Base-by-base conservation (phyloP, 2,888 invertebrate species). In the Lasioglossum morio region DNA sequence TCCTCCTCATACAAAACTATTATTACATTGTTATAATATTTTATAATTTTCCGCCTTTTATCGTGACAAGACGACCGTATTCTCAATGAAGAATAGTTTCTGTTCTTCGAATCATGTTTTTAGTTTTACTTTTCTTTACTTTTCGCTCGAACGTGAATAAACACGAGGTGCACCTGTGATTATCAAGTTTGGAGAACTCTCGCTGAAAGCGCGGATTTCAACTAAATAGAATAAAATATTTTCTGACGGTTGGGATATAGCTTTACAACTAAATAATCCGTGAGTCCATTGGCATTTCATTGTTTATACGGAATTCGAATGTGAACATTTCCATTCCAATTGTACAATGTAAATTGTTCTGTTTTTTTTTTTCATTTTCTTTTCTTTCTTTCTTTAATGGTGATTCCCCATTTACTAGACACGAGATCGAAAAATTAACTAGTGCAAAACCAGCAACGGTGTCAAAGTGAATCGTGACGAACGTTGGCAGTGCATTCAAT, bases 1-100 rank as follows among this genome's bases (percentile, higher is more conserved):
- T 91, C 89, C 88, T 88, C 87, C 90, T 92, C 88, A 92, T 93
- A 93, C 84, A 93, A 93, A 93, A 93, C 91, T 93, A 93, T 92
- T 79, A 92, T 92, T 92, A 90, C 88, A 90, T 87, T 87, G 86
- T 92, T 88, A 90, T 87, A 89, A 90, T 92, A 91, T 89, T 91
- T 88, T 79, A 90, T 92, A 86, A 89, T 88, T 90, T 90, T 89
- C 63, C 79, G 75, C 79, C 75, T 79, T 82, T 82, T 84, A 82
- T 79, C 79, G 85, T 79, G 83, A 82, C 82, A 90, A 90, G 86
- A 86, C 82, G 82, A 80, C 88, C 85, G 87, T 57, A 57, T 78
- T 87, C 78, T 79, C 80, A 37, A 82, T 79, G 73, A 89, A 78
- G 73, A 70, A 63, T 63, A 63, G 63, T 43, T 75, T 76, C 70